Conservation (phyloP, 1,140 invertebrate genomes). For the Trichonephila clavipes region DNA sequence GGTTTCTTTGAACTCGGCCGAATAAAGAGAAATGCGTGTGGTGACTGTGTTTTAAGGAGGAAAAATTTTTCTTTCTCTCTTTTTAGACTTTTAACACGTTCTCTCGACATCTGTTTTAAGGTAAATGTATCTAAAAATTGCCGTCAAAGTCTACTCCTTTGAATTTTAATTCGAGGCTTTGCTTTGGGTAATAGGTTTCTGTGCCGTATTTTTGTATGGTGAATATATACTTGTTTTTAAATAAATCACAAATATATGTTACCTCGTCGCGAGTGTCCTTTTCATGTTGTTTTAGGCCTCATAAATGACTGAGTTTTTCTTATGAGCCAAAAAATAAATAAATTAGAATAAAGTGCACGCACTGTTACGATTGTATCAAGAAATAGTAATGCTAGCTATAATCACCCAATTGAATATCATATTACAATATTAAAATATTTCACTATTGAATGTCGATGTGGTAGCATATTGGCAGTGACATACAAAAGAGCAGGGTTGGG, state of each 20-base stretch:
- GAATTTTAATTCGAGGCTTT: too few species aligned
- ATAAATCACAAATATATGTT: neutral
- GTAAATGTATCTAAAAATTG: neutral
- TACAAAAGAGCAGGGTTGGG: too few species aligned
- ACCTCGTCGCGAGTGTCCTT: neutral
- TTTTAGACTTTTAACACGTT: neutral
- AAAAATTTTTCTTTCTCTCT: neutral
- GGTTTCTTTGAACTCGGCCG: slow-evolving; percentile 41
- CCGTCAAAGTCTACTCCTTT: neutral
- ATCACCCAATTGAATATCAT: too few species aligned
- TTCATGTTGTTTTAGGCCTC: neutral
- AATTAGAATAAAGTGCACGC: too few species aligned
- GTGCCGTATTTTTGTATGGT: neutral
- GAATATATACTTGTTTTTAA: neutral
- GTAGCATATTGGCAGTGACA: too few species aligned
- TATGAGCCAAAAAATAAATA: too few species aligned
- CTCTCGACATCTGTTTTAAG: neutral
- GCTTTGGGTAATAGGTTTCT: neutral
- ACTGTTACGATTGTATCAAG: too few species aligned
- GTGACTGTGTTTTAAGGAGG: neutral
- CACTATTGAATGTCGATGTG: too few species aligned
- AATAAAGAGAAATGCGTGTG: neutral
- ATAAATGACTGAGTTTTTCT: too few species aligned
- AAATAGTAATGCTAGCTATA: too few species aligned
- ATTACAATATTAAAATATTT: too few species aligned